Base-by-base conservation (phyloP, 2,888 invertebrate genomes). In the Corbicula japonica region DNA sequence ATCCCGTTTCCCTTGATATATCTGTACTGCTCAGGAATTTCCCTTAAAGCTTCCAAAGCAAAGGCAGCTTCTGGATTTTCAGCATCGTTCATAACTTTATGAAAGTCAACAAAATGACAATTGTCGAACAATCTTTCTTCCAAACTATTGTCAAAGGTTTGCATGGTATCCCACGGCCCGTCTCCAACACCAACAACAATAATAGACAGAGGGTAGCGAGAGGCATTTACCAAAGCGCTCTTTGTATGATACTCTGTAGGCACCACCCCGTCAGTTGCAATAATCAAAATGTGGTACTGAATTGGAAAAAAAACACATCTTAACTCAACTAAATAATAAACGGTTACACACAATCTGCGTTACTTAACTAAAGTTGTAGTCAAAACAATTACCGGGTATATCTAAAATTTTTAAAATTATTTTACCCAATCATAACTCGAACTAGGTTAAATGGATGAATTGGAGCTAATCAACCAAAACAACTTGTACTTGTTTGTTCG, bases 141-240 rank as follows among this genome's bases (percentile, higher is more conserved):
- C 10, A 94, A 87, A 0, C 92, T 91, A 74, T 94, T 94, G 86
- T 94, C 94, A 87, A 94, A 94, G 52, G 93, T 93, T 32, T 92
- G 89, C 94, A 94, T 94, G 86, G 93, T 93, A 44, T 94, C 93
- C 94, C 94, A 94, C 0, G 94, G 94, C 4, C 94, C 94, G 82
- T 94, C 94, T 2, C 94, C 94, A 6, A 94, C 94, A 0, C 94
- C 94, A 0, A 94, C 93, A 65, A 94, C 92, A 63, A 94, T 93
- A 74, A 94, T 94, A 2, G 94, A 94, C 28, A 94, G 88, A 3
- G 94, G 94, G 77, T 92, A 93, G 71, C 91, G 88, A 23, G 94
- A 94, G 3, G 94, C 94, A 41, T 92, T 91, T 4, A 94, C 94
- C n/a, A 94, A 94, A 26, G 94, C 94, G 21, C 93, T 88, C 3